Evolutionary conservation across 2,797 vertebrate genomes (phyloP).

Genomic region (Myiotriccus ornatus): DNA sequence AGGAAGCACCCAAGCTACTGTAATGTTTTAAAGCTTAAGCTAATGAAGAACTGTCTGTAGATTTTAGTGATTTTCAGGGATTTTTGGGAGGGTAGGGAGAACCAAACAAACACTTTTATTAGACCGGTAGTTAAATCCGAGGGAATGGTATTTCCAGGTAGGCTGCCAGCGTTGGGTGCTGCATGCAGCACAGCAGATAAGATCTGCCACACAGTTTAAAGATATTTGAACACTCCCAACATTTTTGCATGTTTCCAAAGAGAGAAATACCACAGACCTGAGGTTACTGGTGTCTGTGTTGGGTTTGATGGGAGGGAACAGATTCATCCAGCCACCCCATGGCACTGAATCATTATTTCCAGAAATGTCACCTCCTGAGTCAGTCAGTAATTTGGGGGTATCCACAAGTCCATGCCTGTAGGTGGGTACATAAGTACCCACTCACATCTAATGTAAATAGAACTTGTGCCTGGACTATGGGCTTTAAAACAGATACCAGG

Average conservation of each 20-base stretch:
- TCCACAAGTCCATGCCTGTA: constrained; percentile 71
- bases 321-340: constrained; percentile 10
- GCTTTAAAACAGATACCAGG: background rate
- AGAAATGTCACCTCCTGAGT: constrained; percentile 62
- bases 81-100: background rate
- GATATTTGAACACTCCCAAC: constrained; percentile 56
- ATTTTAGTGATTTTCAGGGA: background rate
- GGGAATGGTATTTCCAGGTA: constrained; percentile 31
- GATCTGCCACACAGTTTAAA: constrained; percentile 37
- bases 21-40: background rate
- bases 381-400: constrained; percentile 72
- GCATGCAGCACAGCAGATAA: constrained; percentile 23
- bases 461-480: constrained; percentile 59
- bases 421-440: constrained; percentile 60
- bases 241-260: constrained; percentile 51
- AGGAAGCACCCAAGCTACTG: background rate
- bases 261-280: constrained; percentile 64
- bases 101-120: background rate
- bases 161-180: constrained; percentile 28
- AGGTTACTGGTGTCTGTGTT: constrained; percentile 54
- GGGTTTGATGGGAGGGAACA: constrained; percentile 34
- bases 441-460: constrained; percentile 60
- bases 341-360: constrained; percentile 75
- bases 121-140: background rate
- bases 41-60: background rate